Base-by-base conservation (phyloP, 2,113 vertebrate species). In the Hirundichthys speculiger region DNA sequence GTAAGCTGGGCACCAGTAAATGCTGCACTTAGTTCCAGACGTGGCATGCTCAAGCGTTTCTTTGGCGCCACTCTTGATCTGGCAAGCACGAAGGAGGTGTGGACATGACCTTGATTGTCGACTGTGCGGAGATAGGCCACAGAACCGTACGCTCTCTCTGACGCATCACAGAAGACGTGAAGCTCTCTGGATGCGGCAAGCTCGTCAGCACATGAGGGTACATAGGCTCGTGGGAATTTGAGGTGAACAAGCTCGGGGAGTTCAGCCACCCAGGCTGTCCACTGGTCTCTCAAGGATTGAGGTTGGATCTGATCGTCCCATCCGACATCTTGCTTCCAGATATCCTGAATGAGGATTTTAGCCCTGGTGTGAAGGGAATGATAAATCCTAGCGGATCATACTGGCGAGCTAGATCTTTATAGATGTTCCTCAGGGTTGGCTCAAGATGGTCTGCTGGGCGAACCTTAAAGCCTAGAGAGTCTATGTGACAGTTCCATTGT, bases 361-460 rank as follows among this genome's bases (percentile, higher is more conserved):
- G 69, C 70, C 3, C 49, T 2, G 8, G 64, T 55, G 19, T 74
- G 13, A 54, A 79, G 2, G 68, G 55, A 3, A 22, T 13, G 10
- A 77, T 8, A 8, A 42, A 72, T 4, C 63, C 50, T 1, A 78
- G 51, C 1, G 70, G 64, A 30, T 73, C 53, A 24, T 64, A 69
- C 13, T 69, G 76, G 3, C 61, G 55, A 0, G 67, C 68, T 9
- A 77, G 42, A 1, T 34, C 47, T 15, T 19, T 42, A 10, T 73
- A 73, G 2, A 79, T 52, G 13, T 60, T 79, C 39, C 64, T 64
- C 48, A 69, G 46, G 12, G 76, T 79, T 3, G 63, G 45, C 12
- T 30, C 41, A 19, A 20, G 7, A 7, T n/a, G 13, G 13, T n/a
- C 54, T 3, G 16, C 39, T 15, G 13, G 18, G 3, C 11, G 25